Evolutionary conservation across 1,140 invertebrate species (phyloP).

Genomic region (Choristoneura fumiferana): DNA sequence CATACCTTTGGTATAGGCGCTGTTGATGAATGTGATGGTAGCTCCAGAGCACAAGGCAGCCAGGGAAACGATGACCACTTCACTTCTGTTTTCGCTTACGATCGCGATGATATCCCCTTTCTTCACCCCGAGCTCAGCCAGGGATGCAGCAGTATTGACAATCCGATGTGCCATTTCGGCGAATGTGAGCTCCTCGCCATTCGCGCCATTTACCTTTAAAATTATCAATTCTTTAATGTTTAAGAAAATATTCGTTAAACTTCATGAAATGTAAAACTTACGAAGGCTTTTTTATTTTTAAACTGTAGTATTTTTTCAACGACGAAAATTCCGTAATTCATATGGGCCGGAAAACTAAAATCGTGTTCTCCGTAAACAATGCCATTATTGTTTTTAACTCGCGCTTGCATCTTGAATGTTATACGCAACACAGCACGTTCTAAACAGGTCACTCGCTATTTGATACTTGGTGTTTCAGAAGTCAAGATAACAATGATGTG

Average conservation of each 20-base stretch:
- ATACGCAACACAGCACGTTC: background rate
- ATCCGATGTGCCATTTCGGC: conserved; percentile 41
- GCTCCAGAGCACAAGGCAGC: conserved; percentile 63
- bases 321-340: conserved; percentile 45
- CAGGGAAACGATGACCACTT: conserved; percentile 57
- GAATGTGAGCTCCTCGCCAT: conserved; percentile 39
- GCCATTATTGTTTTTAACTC: conserved; percentile 1
- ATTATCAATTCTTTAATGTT: too few species aligned
- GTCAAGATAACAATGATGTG: too few species aligned
- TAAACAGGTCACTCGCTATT: background rate
- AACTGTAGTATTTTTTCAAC: conserved; percentile 36
- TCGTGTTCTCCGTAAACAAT: conserved; percentile 44
- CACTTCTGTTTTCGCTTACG: conserved; percentile 72
- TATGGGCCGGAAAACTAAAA: conserved; percentile 40
- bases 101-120: conserved; percentile 67
- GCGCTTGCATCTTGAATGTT: background rate
- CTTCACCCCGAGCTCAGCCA: conserved; percentile 46
- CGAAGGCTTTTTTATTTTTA: conserved; percentile 43
- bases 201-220: conserved; percentile 48
- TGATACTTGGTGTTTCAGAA: too few species aligned
- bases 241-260: conserved; percentile 8
- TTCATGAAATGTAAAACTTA: conserved; percentile 29
- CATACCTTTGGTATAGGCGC: conserved; percentile 67
- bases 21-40: conserved; percentile 66
- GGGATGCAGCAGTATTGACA: conserved; percentile 40